These are phyloP conservation scores for Anguilla anguilla DNA, from an alignment of 2,797 vertebrate species.

Conservation along the genomic window DNA sequence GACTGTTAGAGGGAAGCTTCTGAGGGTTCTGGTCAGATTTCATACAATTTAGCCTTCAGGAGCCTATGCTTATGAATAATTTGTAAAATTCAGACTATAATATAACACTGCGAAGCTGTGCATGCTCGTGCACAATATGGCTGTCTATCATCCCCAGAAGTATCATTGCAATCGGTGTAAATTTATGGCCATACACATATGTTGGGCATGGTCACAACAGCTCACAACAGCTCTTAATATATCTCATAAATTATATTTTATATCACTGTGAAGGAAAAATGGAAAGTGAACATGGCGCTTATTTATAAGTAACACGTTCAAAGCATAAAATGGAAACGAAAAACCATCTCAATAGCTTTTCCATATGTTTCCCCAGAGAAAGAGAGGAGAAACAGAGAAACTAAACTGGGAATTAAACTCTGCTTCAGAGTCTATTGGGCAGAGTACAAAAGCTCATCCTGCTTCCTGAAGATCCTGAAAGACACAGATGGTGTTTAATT, in stretches of 20 bases:
- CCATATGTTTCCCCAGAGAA: conserved; percentile 11
- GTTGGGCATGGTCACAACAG: no score
- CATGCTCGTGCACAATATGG: no score
- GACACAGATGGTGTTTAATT: background rate
- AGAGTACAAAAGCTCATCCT: background rate
- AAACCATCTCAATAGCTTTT: background rate
- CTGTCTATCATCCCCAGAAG: no score
- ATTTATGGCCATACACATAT: no score
- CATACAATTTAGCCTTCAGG: no score
- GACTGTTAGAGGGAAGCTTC: no score
- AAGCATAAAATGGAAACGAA: background rate
- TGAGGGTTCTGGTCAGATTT: no score
- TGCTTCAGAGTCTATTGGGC: background rate
- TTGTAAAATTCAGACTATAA: no score
- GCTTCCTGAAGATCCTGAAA: background rate
- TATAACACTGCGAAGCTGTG: no score
- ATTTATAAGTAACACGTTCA: background rate
- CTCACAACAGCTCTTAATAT: background rate
- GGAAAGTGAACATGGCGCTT: background rate
- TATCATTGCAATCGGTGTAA: no score
- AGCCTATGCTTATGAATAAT: no score
- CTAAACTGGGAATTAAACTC: background rate
- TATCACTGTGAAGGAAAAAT: background rate
- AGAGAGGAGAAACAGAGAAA: no score
- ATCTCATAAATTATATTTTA: background rate